These are phyloP conservation scores for Achlya flavicornis DNA, from an alignment of 2,888 invertebrate genomes.

Conservation along the genomic window DNA sequence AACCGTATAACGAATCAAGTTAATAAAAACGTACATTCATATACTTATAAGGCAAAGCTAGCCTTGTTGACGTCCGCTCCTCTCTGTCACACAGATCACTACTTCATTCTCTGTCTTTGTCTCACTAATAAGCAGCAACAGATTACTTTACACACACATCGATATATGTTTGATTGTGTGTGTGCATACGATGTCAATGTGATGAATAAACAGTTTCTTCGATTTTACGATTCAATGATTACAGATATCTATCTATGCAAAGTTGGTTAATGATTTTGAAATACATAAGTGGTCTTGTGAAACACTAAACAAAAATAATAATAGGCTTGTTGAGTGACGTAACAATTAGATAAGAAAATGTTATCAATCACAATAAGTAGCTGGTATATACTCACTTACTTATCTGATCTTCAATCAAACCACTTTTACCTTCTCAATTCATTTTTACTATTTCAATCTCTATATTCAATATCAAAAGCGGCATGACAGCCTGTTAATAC, in stretches of 20 bases:
- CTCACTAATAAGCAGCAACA: slow-evolving; percentile 75
- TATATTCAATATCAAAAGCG: no score
- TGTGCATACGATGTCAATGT: slow-evolving; percentile 65
- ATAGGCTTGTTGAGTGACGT: slow-evolving; percentile 21
- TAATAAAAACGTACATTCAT: slow-evolving; percentile 81
- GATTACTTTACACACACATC: slow-evolving; percentile 49
- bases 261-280: slow-evolving; percentile 74
- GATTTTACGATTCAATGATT: slow-evolving; percentile 80
- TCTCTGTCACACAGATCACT: slow-evolving; percentile 64
- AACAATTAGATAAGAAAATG: slow-evolving; percentile 22
- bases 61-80: slow-evolving; percentile 73
- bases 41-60: slow-evolving; percentile 79
- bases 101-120: slow-evolving; percentile 61
- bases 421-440: not conserved
- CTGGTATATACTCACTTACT: not conserved
- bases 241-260: slow-evolving; percentile 78
- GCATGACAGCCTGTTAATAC: no score
- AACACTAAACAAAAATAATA: slow-evolving; percentile 35
- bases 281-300: slow-evolving; percentile 51
- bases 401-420: not conserved
- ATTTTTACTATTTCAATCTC: no score
- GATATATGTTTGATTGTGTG: slow-evolving; percentile 43
- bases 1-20: slow-evolving; percentile 77
- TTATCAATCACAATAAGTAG: slow-evolving; percentile 15
- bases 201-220: slow-evolving; percentile 82